These are phyloP conservation scores for Xanthia icteritia DNA, from an alignment of 2,888 invertebrate genomes.

Conservation along the genomic window DNA sequence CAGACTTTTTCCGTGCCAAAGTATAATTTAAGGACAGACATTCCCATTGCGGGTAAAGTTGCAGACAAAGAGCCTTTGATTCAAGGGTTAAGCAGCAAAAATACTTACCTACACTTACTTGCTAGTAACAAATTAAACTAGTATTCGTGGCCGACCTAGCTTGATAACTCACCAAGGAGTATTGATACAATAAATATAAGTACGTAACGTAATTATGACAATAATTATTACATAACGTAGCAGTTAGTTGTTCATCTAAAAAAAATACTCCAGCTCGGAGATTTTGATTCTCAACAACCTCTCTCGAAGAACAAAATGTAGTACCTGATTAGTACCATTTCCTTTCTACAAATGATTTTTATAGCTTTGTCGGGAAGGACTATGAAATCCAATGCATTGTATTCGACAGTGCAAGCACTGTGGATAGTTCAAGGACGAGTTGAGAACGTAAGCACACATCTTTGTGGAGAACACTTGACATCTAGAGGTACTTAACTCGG, in stretches of 20 bases:
- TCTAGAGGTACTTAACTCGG: conserved; percentile 7
- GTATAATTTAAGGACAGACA: not conserved
- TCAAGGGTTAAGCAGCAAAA: too few relatives aligned
- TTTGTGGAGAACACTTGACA: conserved; percentile 13
- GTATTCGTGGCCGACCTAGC: too few relatives aligned
- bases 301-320: not conserved
- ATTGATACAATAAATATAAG: too few relatives aligned
- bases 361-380: not conserved
- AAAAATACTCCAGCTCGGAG: not conserved
- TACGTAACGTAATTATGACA: too few relatives aligned
- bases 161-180: not conserved
- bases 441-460: conserved; percentile 3
- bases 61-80: too few relatives aligned
- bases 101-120: too few relatives aligned
- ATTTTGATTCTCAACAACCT: not conserved
- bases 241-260: too few relatives aligned
- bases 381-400: conserved; percentile 1
- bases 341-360: conserved; percentile 10
- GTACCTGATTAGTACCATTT: not conserved
- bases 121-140: too few relatives aligned
- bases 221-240: too few relatives aligned
- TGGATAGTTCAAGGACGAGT: conserved; percentile 15
- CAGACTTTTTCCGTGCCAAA: not conserved
- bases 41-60: not conserved
- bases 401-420: conserved; percentile 3